phyloP scores from a whole-genome alignment of 2,113 vertebrate species.

The Alaudala cheleensis region DNA sequence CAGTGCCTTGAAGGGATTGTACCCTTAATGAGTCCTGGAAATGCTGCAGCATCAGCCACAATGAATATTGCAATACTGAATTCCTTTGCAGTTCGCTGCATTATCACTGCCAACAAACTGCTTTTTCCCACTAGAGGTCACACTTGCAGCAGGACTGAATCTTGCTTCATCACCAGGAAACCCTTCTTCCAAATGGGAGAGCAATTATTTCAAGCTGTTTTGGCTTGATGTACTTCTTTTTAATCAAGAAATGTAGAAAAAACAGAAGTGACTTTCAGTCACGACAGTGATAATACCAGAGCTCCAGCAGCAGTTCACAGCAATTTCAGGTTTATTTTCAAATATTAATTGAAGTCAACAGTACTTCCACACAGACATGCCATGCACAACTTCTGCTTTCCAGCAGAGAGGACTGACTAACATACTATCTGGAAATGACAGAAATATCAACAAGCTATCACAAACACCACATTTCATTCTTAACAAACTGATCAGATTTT shows the following conservation, averaged over 20 bases:
- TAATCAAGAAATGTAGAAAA: not conserved
- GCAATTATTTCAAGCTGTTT: not conserved
- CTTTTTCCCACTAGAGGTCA: conserved; percentile 70
- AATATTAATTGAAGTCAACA: not conserved
- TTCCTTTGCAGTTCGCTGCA: not conserved
- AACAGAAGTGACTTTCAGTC: not conserved
- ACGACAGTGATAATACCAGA: not conserved
- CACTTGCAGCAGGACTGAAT: conserved; percentile 39
- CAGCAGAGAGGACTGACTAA: not conserved
- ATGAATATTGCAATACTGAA: not conserved
- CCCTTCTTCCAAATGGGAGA: not conserved
- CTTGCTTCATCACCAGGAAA: not conserved
- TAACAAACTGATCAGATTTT: not conserved
- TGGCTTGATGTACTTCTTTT: not conserved
- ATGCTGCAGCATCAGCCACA: not conserved
- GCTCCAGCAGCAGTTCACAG: not conserved
- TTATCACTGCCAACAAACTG: not conserved
- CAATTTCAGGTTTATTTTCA: not conserved
- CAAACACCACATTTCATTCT: not conserved
- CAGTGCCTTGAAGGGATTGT: not conserved
- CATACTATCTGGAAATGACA: not conserved
- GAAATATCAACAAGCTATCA: not conserved
- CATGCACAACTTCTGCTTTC: not conserved
- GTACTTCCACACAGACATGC: not conserved
- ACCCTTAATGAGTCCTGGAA: not conserved